phyloP scores from a whole-genome alignment of 2,113 vertebrate species.

The Sisor rabdophorus region DNA sequence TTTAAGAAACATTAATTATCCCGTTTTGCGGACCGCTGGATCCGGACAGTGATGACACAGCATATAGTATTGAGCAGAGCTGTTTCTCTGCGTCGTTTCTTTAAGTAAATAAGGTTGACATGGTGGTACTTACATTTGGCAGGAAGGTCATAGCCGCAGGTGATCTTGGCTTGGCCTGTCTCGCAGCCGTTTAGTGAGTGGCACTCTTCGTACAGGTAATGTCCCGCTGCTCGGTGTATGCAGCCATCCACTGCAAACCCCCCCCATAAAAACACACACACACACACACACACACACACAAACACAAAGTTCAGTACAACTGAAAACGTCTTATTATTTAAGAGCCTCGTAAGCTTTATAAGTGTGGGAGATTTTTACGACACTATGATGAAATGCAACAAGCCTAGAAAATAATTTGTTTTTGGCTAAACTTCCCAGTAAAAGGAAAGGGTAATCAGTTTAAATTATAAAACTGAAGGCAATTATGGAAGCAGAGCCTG shows the following conservation, averaged over 20 bases:
- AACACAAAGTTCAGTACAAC: constrained; percentile 31
- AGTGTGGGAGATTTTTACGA: background rate
- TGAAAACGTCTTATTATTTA: too few relatives aligned
- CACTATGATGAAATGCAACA: constrained; percentile 15
- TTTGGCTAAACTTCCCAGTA: background rate
- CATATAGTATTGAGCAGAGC: background rate
- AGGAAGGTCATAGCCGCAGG: constrained; percentile 91
- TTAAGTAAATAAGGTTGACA: constrained; percentile 39
- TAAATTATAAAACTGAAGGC: constrained; percentile 10
- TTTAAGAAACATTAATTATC: constrained; percentile 44
- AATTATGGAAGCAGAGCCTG: constrained; percentile 12
- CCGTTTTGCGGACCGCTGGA: too few relatives aligned
- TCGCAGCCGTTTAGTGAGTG: constrained; percentile 88
- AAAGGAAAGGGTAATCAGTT: constrained; percentile 5
- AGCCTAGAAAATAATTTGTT: background rate
- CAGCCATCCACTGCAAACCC: constrained; percentile 91
- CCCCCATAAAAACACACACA: constrained; percentile 22
- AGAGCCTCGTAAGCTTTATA: too few relatives aligned
- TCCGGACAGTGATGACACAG: background rate
- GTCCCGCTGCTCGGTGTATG: constrained; percentile 93
- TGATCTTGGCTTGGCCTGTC: constrained; percentile 94
- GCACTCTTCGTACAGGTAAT: constrained; percentile 88
- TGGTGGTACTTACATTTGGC: constrained; percentile 86
- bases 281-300: constrained; percentile 40
- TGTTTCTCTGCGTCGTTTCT: background rate